phyloP scores from a whole-genome alignment of 64 coral and sea anemone species.

The Exaiptasia diaphana region DNA sequence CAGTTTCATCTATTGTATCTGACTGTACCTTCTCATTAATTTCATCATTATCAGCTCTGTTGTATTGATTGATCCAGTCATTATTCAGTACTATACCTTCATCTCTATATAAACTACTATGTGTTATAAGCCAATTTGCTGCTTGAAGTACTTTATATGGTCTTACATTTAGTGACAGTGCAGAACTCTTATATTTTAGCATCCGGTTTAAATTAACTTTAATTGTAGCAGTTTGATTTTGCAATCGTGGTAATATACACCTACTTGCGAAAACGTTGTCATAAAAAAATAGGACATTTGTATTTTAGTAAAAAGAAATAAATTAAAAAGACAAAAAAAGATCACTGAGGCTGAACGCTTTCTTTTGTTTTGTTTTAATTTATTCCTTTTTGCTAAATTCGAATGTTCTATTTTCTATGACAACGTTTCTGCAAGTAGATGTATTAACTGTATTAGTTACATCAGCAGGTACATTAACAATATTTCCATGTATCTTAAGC shows the following conservation, averaged over 20 bases:
- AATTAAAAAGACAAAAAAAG: no score
- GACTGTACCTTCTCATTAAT: not conserved
- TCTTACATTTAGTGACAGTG: not conserved
- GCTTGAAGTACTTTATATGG: not conserved
- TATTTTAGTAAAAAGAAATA: no score
- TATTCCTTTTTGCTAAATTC: no score
- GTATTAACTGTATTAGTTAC: constrained; percentile 15
- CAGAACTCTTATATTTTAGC: constrained; percentile 12
- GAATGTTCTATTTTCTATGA: no score
- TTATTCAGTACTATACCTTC: constrained; percentile 18
- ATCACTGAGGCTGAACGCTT: no score
- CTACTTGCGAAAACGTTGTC: no score
- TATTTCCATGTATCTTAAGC: no score
- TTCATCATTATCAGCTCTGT: not conserved
- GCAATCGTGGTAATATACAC: constrained; percentile 5
- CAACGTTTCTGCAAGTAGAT: no score
- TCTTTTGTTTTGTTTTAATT: no score
- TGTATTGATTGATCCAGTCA: constrained; percentile 1
- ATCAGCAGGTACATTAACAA: no score
- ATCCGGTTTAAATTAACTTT: constrained; percentile 6
- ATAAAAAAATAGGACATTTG: no score
- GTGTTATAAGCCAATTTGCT: constrained; percentile 4
- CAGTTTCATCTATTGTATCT: not conserved
- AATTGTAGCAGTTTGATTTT: constrained; percentile 11
- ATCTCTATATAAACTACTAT: constrained; percentile 3